Base-by-base conservation (phyloP, 2,888 invertebrate species). In the Euproctis similis region DNA sequence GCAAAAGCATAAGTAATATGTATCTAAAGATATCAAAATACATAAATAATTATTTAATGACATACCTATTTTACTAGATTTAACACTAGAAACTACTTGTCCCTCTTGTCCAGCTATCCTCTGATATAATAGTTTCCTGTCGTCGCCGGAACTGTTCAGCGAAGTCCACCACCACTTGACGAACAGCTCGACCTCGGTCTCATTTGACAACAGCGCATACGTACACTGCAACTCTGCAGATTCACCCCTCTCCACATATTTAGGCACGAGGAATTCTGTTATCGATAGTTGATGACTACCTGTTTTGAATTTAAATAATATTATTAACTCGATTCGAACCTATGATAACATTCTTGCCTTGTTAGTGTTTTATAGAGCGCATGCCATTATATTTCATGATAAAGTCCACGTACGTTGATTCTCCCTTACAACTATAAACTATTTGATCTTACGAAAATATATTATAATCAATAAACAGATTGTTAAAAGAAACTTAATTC, bases 101-200 rank as follows among this genome's bases (percentile, higher is more conserved):
- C 66, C 52, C 1, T 34, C 24, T 3, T 42, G 46, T 2, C 55
- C 56, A 2, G 39, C 49, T 27, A 71, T 55, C 31, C 70, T 56
- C 42, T 78, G 80, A 38, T 78, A 81, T 11, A 78, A 43, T 28
- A 42, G 68, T 24, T 42, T 42, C 27, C 44, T 50, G 16, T 60
- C 47, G 2, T 61, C 63, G 4, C 34, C 43, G n/a, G 46, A 35
- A 5, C 43, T 42, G 11, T 61, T 45, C 4, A 41, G 26, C 8
- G 70, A 65, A 13, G 56, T 66, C 62, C 65, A 66, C 75, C 74
- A 81, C 81, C 81, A 82, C 36, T 81, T 81, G 16, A 78, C 59
- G 34, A 54, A 65, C 17, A 68, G 34, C 0, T 36, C 51, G 8
- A 39, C 41, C 4, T 59, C 58, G 1, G 51, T 34, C 31, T 64